These are phyloP conservation scores for Ciconia boyciana DNA, from an alignment of 2,113 vertebrate genomes.

Conservation along the genomic window DNA sequence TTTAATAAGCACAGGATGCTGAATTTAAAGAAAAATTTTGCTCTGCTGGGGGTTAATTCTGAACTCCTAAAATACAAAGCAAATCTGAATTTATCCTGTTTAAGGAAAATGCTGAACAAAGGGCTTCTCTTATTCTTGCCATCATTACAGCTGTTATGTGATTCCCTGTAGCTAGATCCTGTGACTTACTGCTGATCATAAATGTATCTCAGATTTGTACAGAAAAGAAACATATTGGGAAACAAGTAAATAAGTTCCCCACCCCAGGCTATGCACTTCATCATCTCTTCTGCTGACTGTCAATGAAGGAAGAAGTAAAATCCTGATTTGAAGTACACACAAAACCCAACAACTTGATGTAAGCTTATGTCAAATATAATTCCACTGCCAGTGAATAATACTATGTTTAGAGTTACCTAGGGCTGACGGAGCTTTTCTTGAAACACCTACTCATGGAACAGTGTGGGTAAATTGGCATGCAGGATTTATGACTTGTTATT, in stretches of 20 bases:
- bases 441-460: neutral
- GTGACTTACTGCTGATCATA: neutral
- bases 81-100: neutral
- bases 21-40: neutral
- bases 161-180: neutral
- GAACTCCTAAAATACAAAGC: neutral
- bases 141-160: neutral
- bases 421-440: neutral
- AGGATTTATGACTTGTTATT: neutral
- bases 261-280: neutral
- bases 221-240: neutral
- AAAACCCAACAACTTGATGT: neutral
- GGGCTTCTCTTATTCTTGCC: neutral
- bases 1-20: neutral
- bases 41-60: neutral
- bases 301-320: neutral
- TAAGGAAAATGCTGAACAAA: neutral
- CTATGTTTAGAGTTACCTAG: neutral
- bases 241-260: neutral
- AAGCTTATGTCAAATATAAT: neutral
- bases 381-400: neutral
- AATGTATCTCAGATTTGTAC: neutral
- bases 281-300: neutral
- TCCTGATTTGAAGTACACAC: neutral
- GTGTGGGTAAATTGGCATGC: neutral